phyloP scores from a whole-genome alignment of 2,113 vertebrate species.

The Paedocypris sp. region DNA sequence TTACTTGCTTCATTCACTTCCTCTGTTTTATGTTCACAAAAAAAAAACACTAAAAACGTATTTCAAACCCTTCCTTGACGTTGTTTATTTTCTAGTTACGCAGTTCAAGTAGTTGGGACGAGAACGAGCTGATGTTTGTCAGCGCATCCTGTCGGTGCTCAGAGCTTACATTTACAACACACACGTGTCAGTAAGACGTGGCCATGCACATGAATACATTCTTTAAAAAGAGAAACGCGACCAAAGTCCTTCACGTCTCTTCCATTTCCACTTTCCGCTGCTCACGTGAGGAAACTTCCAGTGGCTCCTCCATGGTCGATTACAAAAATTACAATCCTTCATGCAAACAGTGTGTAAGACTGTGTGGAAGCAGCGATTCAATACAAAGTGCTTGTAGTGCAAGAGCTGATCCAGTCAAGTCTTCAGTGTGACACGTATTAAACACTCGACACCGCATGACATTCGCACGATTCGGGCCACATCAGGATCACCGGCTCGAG shows the following conservation, averaged over 20 bases:
- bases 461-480: neutral
- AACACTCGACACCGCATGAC: constrained; percentile 13
- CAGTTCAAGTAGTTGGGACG: neutral
- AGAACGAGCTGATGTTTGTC: neutral
- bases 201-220: constrained; percentile 11
- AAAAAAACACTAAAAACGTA: no score
- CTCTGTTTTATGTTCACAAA: no score
- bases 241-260: neutral
- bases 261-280: neutral
- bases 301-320: neutral
- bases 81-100: neutral
- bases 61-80: no score
- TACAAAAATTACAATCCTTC: constrained; percentile 1
- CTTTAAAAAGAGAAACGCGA: neutral
- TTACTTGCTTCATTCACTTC: no score
- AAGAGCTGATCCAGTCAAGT: neutral
- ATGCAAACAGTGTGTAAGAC: constrained; percentile 11
- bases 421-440: neutral
- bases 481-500: neutral
- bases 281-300: neutral
- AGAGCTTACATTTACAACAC: neutral
- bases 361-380: constrained; percentile 14
- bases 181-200: constrained; percentile 18
- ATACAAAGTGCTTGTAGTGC: constrained; percentile 6
- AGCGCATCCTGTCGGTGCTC: neutral